Base-by-base conservation (phyloP, 2,113 vertebrate species). In the Actenoides hombroni region DNA sequence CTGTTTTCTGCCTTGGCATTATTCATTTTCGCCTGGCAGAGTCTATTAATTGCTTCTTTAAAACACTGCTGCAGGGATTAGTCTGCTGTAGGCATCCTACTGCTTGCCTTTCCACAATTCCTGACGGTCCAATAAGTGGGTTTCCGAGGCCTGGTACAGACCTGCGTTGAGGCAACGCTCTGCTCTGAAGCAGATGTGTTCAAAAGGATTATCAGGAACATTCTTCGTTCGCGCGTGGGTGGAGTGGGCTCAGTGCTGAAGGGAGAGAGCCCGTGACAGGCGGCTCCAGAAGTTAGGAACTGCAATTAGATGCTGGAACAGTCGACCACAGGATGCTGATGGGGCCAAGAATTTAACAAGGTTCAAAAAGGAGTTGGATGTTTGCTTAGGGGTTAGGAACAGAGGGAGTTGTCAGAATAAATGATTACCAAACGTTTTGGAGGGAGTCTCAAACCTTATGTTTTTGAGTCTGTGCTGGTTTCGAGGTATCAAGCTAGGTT, bases 251-350 rank as follows among this genome's bases (percentile, higher is more conserved):
- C 13, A 6, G 83, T 31, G 83, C 33, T 88, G 46, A 19, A 96
- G 77, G 56, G 93, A 92, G 83, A 85, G 51, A 74, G 86, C 71
- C 81, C 6, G 5, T 1, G 19, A 81, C 83, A 74, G 86, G 57
- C 93, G 2, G 77, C 88, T 94, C 77, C 89, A 94, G 91, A 49
- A 95, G 88, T 95, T 95, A 75, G 84, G 89, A 94, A 75, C 71
- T 94, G 89, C 89, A 95, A 84, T 97, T 95, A 97, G 83, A 86
- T 85, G 90, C 91, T 97, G 95, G 91, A 95, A 95, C 86, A 71
- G 86, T 59, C 48, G 10, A 74, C 83, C 81, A 95, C 93, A 96
- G 93, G 96, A 97, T 96, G 89, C 86, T 91, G 89, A 83, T 0
- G 3, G 29, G 83, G 96, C 94, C 94, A 95, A 94, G 92, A 96